Evolutionary conservation across 2,113 vertebrate genomes (phyloP), one percentile per base, ranked within the genome.

Genomic region (Brachypodius melanocephalos): DNA sequence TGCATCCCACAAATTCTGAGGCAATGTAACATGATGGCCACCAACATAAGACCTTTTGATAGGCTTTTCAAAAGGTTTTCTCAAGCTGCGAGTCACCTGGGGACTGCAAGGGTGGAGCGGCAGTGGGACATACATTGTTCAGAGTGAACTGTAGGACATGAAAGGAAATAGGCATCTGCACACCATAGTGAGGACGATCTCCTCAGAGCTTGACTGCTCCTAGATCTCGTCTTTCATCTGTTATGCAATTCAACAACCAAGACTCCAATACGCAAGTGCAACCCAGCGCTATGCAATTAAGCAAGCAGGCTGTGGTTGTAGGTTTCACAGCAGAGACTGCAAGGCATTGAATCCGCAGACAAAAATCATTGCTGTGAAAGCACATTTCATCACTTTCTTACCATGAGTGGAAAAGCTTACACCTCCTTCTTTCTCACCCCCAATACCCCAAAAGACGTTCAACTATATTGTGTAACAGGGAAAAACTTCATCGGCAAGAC

Each of bases 321-420:
- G 55, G 45, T 78, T 95, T 91, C 69, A 34, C 49, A 75, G 57
- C 25, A 78, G 80, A 85, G 22, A 12, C 54, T 79, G 69, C 29
- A 52, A 78, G 77, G 77, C 69, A 68, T 34, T 78, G 71, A 83
- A 91, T 75, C 66, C 48, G 32, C 80, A 87, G 78, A 88, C 4
- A 1, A 55, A 69, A 91, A 85, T 88, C 68, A 26, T 38, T 69
- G n/a, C 78, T 85, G 72, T 86, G 85, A 95, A 91, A 88, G 61
- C 80, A 88, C 43, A 81, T 90, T 95, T 95, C 74, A 82, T 75
- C 90, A 72, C 67, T 94, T 91, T 85, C 28, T 93, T 85, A 46
- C 59, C 63, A 24, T 69, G 71, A 94, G 25, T 66, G 57, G 83
- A 92, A 95, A 95, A 93, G 52, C 73, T 94, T 85, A 80, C 57